phyloP scores from a whole-genome alignment of 2,888 invertebrate species.

The Petrolisthes cinctipes region DNA sequence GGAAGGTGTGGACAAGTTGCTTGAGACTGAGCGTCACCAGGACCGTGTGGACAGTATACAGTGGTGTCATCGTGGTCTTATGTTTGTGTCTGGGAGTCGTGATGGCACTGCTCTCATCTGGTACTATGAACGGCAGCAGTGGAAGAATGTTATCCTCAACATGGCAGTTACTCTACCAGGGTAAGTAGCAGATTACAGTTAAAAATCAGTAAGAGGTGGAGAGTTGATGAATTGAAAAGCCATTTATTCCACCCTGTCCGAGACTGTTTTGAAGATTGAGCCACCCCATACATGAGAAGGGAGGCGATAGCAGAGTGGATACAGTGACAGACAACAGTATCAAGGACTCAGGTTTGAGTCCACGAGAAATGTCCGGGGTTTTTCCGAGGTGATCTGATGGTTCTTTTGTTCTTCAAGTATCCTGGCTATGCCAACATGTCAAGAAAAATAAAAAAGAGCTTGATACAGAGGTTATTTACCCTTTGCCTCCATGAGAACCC shows the following conservation, averaged over 20 bases:
- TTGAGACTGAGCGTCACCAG: slow-evolving; percentile 84
- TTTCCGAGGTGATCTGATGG: too few relatives aligned
- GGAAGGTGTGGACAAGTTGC: slow-evolving; percentile 82
- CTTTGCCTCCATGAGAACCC: too few relatives aligned
- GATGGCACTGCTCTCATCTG: slow-evolving; percentile 96
- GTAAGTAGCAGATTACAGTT: slow-evolving; percentile 59
- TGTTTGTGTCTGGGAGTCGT: slow-evolving; percentile 94
- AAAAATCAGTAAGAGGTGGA: too few relatives aligned
- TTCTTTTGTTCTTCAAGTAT: too few relatives aligned
- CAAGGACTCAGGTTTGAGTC: too few relatives aligned
- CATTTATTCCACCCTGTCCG: not conserved
- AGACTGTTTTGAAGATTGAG: not conserved
- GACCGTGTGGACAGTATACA: slow-evolving; percentile 96
- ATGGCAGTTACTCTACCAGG: slow-evolving; percentile 68
- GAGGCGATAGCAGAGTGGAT: not conserved
- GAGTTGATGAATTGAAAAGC: too few relatives aligned
- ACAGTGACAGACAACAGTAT: too few relatives aligned
- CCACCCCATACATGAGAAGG: not conserved
- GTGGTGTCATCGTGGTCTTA: slow-evolving; percentile 89
- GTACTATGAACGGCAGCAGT: slow-evolving; percentile 90
- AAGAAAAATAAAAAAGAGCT: too few relatives aligned
- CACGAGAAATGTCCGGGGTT: too few relatives aligned
- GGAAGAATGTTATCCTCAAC: slow-evolving; percentile 85
- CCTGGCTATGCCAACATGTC: too few relatives aligned
- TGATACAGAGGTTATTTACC: too few relatives aligned